Conservation (phyloP, 1,140 invertebrate genomes). For the Apis cerana region DNA sequence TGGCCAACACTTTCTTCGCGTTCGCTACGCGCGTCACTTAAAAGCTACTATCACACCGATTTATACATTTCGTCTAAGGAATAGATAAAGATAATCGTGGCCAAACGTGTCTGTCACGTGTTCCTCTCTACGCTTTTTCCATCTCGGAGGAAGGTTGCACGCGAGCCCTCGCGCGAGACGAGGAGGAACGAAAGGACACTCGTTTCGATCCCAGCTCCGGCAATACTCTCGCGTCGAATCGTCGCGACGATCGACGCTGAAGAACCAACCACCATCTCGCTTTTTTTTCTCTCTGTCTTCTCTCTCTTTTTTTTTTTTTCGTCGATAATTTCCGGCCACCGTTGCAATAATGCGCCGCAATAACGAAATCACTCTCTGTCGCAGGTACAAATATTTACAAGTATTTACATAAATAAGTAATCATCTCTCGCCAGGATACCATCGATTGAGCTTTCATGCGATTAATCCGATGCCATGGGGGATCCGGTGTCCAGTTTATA, state of each 20-base stretch:
- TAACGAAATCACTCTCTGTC: constrained; percentile 54
- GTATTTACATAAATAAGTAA: constrained; percentile 74
- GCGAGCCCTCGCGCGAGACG: background rate
- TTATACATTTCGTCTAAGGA: constrained; percentile 75
- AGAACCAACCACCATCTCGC: background rate
- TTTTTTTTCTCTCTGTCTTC: background rate
- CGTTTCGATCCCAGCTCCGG: background rate
- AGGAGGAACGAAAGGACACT: background rate
- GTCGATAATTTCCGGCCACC: constrained; percentile 1
- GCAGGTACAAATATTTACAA: constrained; percentile 76
- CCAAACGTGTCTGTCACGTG: constrained; percentile 32
- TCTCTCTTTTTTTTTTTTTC: background rate
- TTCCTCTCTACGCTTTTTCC: background rate
- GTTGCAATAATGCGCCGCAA: background rate
- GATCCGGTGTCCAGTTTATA: constrained; percentile 12
- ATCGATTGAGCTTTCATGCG: constrained; percentile 63
- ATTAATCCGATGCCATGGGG: constrained; percentile 61
- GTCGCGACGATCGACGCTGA: background rate
- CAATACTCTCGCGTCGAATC: background rate
- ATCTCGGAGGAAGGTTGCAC: background rate
- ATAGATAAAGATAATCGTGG: constrained; percentile 66
- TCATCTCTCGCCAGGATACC: constrained; percentile 67
- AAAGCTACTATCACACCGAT: constrained; percentile 81
- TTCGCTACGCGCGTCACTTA: constrained; percentile 72
- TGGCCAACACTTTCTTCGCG: constrained; percentile 69